phyloP scores from a whole-genome alignment of 2,888 invertebrate species.

The Rotaria macrura region DNA sequence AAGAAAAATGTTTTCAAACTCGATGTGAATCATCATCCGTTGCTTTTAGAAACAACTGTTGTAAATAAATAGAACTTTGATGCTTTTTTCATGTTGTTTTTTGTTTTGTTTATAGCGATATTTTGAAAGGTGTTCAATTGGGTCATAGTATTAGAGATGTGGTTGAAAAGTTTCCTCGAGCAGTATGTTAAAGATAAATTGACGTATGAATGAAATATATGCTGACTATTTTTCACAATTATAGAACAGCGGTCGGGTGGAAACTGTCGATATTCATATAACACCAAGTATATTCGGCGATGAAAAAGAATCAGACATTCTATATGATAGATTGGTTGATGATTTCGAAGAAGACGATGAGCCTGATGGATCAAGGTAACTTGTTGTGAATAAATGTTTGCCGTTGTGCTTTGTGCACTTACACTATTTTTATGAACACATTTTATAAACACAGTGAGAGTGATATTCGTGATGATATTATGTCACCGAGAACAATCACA shows the following conservation, averaged over 20 bases:
- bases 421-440: background rate
- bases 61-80: too few species aligned
- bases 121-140: background rate
- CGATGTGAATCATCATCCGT: too few species aligned
- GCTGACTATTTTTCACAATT: too few species aligned
- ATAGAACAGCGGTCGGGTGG: background rate
- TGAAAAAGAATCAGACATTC: background rate
- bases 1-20: too few species aligned
- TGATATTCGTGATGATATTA: conserved; percentile 1
- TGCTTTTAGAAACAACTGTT: too few species aligned
- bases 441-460: background rate
- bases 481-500: background rate
- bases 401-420: too few species aligned
- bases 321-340: background rate
- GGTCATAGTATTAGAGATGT: background rate
- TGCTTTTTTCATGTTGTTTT: too few species aligned
- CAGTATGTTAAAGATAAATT: background rate
- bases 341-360: background rate
- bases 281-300: background rate
- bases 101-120: background rate
- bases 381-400: background rate
- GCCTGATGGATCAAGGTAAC: background rate
- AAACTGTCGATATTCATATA: background rate
- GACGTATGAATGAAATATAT: background rate
- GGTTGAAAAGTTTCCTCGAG: background rate